phyloP scores from a whole-genome alignment of 35 echinoderm and acorn worm species.

The Acanthaster planci region DNA sequence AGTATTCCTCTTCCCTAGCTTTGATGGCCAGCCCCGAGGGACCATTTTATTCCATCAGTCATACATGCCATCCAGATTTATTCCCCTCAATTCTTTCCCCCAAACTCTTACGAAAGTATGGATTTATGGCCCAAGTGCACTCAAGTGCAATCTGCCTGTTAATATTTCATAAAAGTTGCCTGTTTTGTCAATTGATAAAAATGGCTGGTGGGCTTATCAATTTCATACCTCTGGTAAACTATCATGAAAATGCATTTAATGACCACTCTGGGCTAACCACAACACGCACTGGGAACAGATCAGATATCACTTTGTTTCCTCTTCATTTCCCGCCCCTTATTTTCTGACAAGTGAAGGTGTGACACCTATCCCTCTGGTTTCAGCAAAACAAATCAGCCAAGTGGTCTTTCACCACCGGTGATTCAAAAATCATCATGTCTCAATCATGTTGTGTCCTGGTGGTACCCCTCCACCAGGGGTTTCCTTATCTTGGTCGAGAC shows the following conservation, averaged over 20 bases:
- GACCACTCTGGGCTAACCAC: not conserved
- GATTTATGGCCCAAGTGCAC: constrained; percentile 9
- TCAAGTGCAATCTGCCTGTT: constrained; percentile 16
- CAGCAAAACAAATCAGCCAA: too few relatives aligned
- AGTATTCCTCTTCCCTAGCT: not conserved
- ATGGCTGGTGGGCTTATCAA: not conserved
- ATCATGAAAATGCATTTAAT: not conserved
- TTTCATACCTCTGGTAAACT: not conserved
- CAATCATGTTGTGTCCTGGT: too few relatives aligned
- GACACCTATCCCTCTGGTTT: too few relatives aligned
- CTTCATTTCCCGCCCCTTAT: too few relatives aligned
- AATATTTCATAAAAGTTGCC: constrained; percentile 24
- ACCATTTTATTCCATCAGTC: constrained; percentile 4
- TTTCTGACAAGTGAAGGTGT: too few relatives aligned
- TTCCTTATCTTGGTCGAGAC: not conserved
- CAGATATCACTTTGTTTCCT: too few relatives aligned
- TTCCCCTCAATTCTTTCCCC: not conserved
- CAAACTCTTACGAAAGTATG: not conserved
- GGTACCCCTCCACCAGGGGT: not conserved
- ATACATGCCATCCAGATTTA: constrained; percentile 6
- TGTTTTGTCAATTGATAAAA: constrained; percentile 8
- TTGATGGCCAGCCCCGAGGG: not conserved
- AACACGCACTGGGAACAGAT: too few relatives aligned
- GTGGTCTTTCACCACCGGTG: too few relatives aligned
- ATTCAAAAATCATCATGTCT: too few relatives aligned